Evolutionary conservation across 2,113 vertebrate species (phyloP), one percentile per base, ranked within the genome.

Genomic region (Chelonoidis abingdonii): DNA sequence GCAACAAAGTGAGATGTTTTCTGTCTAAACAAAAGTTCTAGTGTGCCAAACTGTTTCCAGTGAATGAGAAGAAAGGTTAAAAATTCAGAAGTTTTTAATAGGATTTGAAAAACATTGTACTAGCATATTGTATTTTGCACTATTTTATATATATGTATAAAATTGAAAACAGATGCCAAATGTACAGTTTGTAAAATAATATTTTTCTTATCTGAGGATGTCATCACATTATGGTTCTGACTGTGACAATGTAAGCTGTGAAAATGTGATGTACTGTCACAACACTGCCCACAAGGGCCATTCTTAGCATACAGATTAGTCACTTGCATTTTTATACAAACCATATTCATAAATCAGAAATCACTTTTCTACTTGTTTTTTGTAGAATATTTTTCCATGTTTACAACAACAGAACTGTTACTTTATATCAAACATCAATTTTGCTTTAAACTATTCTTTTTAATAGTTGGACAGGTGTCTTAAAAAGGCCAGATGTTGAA

Each of bases 351-450:
- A 98, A 96, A 98, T 93, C 95, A 97, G 94, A 98, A 97, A 98
- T 97, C 97, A 98, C 96, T 98, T 98, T 98, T 98, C 88, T 98
- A 98, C 98, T 98, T 98, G 98, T 98, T 98, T 98, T 98, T 98
- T 98, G 97, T 98, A 98, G 97, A 95, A 95, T 98, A 98, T 98
- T 98, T 98, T 98, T 98, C 96, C 98, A 98, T 97, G 98, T 93
- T 97, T 97, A 91, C 97, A 97, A 92, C 93, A 91, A 97, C 97
- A 98, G 94, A 95, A 95, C 98, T 97, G 97, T 98, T 97, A 94
- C 93, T 98, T 98, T 98, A 95, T 98, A 98, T 95, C 97, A 98
- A 97, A 96, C 96, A 98, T 98, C 97, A 95, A 50, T 93, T 98
- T 98, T 97, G 88, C 88, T 98, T 98, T 97, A 91, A 97, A 97